phyloP scores from a whole-genome alignment of 2,797 vertebrate genomes.

The Adrianichthys oophorus region DNA sequence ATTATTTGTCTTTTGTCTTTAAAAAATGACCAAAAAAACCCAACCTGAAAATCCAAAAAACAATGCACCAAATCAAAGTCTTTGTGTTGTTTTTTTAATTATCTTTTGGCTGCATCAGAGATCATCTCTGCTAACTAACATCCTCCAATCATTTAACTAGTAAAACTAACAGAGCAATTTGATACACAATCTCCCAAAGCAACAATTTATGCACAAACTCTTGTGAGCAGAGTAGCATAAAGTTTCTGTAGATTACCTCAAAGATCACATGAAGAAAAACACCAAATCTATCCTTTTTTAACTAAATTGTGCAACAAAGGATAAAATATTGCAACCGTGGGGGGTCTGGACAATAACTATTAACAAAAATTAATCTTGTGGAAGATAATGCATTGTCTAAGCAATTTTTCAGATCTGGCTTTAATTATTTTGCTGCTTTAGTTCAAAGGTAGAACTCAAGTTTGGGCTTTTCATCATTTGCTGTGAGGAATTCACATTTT shows the following conservation, averaged over 20 bases:
- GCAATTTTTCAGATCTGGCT: slow-evolving; percentile 59
- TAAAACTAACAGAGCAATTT: slow-evolving; percentile 55
- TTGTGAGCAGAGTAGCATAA: slow-evolving; percentile 48
- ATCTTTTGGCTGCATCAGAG: slow-evolving; percentile 7
- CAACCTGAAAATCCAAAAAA: slow-evolving; percentile 26
- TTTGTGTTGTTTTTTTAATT: slow-evolving; percentile 18
- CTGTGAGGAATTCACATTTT: slow-evolving; percentile 52
- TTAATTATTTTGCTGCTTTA: slow-evolving; percentile 56
- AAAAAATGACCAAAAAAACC: slow-evolving; percentile 39
- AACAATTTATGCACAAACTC: slow-evolving; percentile 64
- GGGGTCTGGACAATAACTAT: slow-evolving; percentile 71
- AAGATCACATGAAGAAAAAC: slow-evolving; percentile 50
- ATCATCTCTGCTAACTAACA: slow-evolving; percentile 24
- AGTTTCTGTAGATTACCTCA: slow-evolving; percentile 29
- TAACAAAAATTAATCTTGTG: slow-evolving; percentile 66
- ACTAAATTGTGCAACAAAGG: slow-evolving; percentile 75
- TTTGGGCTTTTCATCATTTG: slow-evolving; percentile 52
- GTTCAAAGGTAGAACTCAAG: slow-evolving; percentile 48
- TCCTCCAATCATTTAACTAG: slow-evolving; percentile 49
- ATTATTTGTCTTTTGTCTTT: slow-evolving; percentile 54
- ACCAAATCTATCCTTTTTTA: slow-evolving; percentile 57
- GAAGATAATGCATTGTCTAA: slow-evolving; percentile 51
- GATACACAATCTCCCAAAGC: slow-evolving; percentile 51
- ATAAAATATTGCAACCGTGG: slow-evolving; percentile 69
- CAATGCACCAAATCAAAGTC: neutral